Evolutionary conservation across 2,888 invertebrate species (phyloP).

Genomic region (Boloria euphrosyne): DNA sequence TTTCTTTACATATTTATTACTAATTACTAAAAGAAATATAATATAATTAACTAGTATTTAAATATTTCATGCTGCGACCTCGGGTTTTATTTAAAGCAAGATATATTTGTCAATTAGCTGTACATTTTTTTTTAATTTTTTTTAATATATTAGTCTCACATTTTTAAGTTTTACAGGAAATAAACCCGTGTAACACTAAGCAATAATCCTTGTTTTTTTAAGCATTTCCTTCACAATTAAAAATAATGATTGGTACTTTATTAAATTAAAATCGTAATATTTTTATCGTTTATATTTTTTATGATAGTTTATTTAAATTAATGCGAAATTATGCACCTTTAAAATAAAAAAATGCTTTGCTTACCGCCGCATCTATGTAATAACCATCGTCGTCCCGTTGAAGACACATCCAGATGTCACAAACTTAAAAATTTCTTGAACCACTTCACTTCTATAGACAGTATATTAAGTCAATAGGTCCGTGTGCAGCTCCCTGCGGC

Average conservation of each 20-base stretch:
- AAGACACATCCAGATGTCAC: constrained; percentile 77
- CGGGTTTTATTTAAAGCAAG: neutral
- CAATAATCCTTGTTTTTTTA: too few relatives aligned
- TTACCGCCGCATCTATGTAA: constrained; percentile 72
- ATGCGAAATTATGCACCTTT: constrained; percentile 7
- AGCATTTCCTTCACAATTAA: too few relatives aligned
- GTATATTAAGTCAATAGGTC: constrained; percentile 45
- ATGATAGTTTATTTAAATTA: neutral
- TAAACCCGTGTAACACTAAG: neutral
- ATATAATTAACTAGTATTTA: neutral
- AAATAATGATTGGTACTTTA: too few relatives aligned
- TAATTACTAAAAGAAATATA: too few relatives aligned
- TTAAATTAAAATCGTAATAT: too few relatives aligned
- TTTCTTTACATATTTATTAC: too few relatives aligned
- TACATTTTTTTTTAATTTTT: neutral
- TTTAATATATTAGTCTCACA: neutral
- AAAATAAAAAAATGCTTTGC: constrained; percentile 39
- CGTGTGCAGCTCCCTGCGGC: constrained; percentile 61
- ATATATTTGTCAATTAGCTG: constrained; percentile 5
- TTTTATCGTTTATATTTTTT: neutral
- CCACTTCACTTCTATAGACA: constrained; percentile 52
- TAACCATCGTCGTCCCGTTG: constrained; percentile 70
- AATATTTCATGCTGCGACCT: neutral
- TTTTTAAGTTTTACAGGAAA: neutral
- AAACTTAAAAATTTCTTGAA: constrained; percentile 38